A percentile compares a stretch with the other conserved stretches of the same genome.
These are phyloP conservation scores for Amblyjoppa fuscipennis DNA, from an alignment of 2,888 invertebrate genomes.

Conservation along the genomic window DNA sequence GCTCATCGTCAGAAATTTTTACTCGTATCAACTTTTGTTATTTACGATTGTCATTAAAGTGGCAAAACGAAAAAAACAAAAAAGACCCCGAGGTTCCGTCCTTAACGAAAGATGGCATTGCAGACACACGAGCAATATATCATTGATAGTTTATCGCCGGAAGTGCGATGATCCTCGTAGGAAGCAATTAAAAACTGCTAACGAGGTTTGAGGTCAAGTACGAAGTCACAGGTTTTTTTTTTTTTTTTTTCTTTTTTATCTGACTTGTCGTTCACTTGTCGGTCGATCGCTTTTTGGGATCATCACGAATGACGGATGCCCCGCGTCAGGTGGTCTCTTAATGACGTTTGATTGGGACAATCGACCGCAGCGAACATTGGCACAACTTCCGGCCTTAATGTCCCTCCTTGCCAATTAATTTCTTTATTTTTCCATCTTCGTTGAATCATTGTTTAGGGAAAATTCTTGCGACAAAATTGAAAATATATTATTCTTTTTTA, in stretches of 20 bases:
- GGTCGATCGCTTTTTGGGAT: conserved; percentile 44
- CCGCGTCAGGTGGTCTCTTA: conserved; percentile 29
- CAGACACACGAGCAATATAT: conserved; percentile 24
- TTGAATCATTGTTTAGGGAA: background rate
- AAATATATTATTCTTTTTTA: background rate
- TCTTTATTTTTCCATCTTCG: background rate
- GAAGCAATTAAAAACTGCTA: conserved; percentile 60
- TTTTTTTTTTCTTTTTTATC: background rate
- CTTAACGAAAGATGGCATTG: conserved; percentile 40
- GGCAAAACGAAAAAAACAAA: background rate
- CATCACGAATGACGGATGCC: conserved; percentile 43
- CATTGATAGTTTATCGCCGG: conserved; percentile 53
- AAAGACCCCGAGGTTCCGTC: background rate
- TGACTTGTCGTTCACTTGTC: conserved; percentile 21
- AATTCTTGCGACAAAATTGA: background rate
- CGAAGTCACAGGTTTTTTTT: background rate
- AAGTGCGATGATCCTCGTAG: conserved; percentile 46
- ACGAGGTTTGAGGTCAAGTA: conserved; percentile 59
- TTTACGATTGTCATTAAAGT: conserved; percentile 6
- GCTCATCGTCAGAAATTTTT: background rate
- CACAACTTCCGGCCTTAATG: conserved; percentile 41
- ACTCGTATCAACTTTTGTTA: background rate
- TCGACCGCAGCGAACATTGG: background rate
- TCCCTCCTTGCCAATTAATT: background rate
- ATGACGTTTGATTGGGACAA: conserved; percentile 41